These are phyloP conservation scores for Colletes collaris DNA, from an alignment of 2,888 invertebrate genomes.

Conservation along the genomic window DNA sequence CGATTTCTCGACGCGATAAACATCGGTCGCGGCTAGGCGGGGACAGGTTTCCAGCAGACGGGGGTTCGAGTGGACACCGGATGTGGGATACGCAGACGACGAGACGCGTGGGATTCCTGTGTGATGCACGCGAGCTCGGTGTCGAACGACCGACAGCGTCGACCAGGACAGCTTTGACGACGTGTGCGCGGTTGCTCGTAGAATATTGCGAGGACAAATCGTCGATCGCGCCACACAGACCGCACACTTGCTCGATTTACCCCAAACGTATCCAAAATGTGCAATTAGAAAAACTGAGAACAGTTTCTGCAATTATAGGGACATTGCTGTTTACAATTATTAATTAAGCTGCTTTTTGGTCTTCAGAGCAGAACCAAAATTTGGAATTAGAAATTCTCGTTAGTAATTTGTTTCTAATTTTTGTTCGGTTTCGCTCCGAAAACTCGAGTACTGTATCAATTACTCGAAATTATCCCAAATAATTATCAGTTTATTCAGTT, in stretches of 20 bases:
- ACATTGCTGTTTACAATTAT: no score
- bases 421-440: no score
- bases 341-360: no score
- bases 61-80: conserved; percentile 71
- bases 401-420: no score
- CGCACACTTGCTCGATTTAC: not conserved
- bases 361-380: no score
- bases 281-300: no score
- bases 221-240: conserved; percentile 28
- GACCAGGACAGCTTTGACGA: conserved; percentile 22
- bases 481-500: no score
- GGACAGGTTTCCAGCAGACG: conserved; percentile 67
- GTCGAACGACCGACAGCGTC: not conserved
- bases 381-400: no score
- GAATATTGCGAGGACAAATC: conserved; percentile 45
- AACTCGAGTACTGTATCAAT: no score
- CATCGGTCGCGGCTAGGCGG: conserved; percentile 39
- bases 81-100: conserved; percentile 76
- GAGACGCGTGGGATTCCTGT: conserved; percentile 76
- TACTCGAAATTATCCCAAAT: no score
- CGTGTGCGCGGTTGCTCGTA: conserved; percentile 15
- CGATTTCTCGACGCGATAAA: conserved; percentile 61
- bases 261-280: no score
- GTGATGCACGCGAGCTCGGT: conserved; percentile 52
- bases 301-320: no score